phyloP scores from a whole-genome alignment of 2,888 invertebrate genomes.

The Tetramorium bicarinatum region DNA sequence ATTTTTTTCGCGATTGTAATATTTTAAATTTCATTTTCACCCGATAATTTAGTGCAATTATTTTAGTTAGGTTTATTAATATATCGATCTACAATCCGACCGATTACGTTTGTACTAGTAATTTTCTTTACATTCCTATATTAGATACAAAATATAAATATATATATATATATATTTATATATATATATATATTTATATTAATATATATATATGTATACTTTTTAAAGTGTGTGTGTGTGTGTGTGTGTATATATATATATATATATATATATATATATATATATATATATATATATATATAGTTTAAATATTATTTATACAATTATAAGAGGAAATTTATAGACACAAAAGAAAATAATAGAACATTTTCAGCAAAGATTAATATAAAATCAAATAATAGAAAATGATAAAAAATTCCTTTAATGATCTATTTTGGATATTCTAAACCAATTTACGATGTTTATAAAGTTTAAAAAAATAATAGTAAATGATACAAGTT shows the following conservation, averaged over 20 bases:
- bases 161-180: not conserved
- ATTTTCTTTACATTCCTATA: conserved; percentile 22
- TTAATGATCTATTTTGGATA: not conserved
- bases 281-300: not conserved
- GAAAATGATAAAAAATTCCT: not conserved
- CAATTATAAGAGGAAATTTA: not conserved
- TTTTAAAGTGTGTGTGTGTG: no score
- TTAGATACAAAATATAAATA: conserved; percentile 36
- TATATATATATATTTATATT: not conserved
- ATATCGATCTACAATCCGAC: not conserved
- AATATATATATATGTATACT: not conserved
- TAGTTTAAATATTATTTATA: not conserved
- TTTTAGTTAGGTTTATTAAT: not conserved
- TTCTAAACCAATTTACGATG: not conserved
- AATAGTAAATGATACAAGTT: not conserved
- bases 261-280: not conserved
- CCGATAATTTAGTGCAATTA: not conserved
- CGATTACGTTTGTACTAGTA: not conserved
- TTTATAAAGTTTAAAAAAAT: not conserved
- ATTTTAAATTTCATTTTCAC: conserved; percentile 7
- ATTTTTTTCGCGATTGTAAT: not conserved
- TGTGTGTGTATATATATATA: no score
- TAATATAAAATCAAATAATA: conserved; percentile 1
- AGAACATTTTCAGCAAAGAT: conserved; percentile 47
- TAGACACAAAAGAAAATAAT: not conserved